Percentiles rank a stretch among this genome's conserved stretches.
These are phyloP conservation scores for Leptodactylus fuscus DNA, from an alignment of 2,113 vertebrate species.

Conservation along the genomic window DNA sequence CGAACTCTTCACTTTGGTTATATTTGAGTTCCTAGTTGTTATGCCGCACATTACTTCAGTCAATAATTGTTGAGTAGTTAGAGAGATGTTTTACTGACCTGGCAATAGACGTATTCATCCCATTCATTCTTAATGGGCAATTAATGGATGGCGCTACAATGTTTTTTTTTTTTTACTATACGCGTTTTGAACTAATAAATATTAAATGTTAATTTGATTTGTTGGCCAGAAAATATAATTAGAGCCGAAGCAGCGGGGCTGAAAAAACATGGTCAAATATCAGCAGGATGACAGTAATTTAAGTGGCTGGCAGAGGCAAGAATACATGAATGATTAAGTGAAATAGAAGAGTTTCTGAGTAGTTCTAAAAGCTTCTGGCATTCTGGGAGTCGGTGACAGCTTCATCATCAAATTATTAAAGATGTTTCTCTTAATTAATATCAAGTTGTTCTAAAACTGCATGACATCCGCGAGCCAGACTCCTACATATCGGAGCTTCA, in stretches of 20 bases:
- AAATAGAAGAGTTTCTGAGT: slow-evolving; percentile 14
- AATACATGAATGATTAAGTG: slow-evolving; percentile 46
- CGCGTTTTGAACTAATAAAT: slow-evolving; percentile 38
- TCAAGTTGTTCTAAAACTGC: slow-evolving; percentile 3
- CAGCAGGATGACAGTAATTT: slow-evolving; percentile 49
- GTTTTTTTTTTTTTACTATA: neutral
- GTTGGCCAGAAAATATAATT: slow-evolving; percentile 52
- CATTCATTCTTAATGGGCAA: slow-evolving; percentile 19
- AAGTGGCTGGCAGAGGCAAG: slow-evolving; percentile 35
- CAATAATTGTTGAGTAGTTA: neutral
- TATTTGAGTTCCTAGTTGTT: too few relatives aligned
- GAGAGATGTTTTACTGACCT: neutral
- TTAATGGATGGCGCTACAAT: slow-evolving; percentile 27
- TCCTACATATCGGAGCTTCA: neutral
- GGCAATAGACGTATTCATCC: neutral
- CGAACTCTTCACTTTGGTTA: too few relatives aligned
- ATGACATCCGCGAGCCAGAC: neutral
- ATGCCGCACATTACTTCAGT: too few relatives aligned
- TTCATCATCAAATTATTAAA: slow-evolving; percentile 1
- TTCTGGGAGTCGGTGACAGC: neutral
- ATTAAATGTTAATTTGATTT: slow-evolving; percentile 54
- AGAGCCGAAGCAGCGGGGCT: slow-evolving; percentile 37
- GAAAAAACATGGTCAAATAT: slow-evolving; percentile 37
- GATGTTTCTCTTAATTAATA: slow-evolving; percentile 24
- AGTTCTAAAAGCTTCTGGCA: slow-evolving; percentile 4